These are phyloP conservation scores for Camponotus fellah DNA, from an alignment of 2,888 invertebrate species.

Conservation along the genomic window DNA sequence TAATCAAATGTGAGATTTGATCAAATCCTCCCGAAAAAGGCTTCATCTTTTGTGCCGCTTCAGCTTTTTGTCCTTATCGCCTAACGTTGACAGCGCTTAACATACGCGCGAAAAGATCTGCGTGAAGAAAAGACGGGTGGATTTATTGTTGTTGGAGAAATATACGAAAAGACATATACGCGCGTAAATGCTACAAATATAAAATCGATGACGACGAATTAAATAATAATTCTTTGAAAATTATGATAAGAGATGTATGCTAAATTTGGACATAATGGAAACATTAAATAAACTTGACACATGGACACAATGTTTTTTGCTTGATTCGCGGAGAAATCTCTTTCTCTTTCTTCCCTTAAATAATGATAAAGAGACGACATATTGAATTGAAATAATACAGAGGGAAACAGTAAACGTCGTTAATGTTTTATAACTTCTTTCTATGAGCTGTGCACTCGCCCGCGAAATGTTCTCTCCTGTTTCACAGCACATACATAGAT, in stretches of 20 bases:
- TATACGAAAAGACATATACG: background rate
- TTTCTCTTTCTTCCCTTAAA: background rate
- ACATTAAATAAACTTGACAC: constrained; percentile 19
- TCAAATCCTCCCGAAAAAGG: constrained; percentile 80
- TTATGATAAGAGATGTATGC: constrained; percentile 24
- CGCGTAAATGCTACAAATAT: constrained; percentile 1
- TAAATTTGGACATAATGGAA: constrained; percentile 13
- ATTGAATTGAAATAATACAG: constrained; percentile 1
- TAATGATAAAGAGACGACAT: constrained; percentile 9
- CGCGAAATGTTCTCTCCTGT: background rate
- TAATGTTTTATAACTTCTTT: background rate
- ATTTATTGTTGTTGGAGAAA: constrained; percentile 39
- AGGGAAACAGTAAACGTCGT: constrained; percentile 4
- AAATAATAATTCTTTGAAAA: constrained; percentile 38
- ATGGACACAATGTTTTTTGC: constrained; percentile 8
- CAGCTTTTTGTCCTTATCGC: constrained; percentile 66
- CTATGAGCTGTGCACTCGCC: background rate
- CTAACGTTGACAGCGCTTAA: constrained; percentile 58
- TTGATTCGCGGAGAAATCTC: background rate
- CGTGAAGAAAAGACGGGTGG: background rate
- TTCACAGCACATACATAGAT: background rate
- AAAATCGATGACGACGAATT: constrained; percentile 31
- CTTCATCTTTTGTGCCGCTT: constrained; percentile 72
- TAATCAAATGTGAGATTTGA: constrained; percentile 80
- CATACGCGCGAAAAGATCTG: constrained; percentile 21